Evolutionary conservation across 2,888 invertebrate species (phyloP).

Genomic region (Formica aserva): DNA sequence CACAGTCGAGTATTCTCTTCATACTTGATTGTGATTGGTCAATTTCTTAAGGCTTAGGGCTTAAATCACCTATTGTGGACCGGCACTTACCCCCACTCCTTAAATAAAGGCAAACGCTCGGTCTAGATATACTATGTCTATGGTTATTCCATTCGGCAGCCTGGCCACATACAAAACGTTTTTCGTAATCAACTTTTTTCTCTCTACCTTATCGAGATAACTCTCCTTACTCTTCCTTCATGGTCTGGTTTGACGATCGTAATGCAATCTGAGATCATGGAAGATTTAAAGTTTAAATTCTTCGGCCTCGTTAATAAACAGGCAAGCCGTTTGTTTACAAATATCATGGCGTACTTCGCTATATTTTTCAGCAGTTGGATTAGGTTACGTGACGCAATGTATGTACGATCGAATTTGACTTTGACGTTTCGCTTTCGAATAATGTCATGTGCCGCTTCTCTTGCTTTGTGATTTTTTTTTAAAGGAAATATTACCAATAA

Average conservation of each 20-base stretch:
- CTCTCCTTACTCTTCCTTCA: too few relatives aligned
- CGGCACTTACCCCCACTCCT: too few relatives aligned
- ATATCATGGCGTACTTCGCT: background rate
- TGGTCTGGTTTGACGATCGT: conserved; percentile 17
- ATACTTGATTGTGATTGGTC: too few relatives aligned
- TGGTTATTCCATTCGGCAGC: too few relatives aligned
- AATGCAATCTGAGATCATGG: conserved; percentile 79
- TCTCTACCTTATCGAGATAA: too few relatives aligned
- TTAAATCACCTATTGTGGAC: too few relatives aligned
- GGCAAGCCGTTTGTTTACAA: conserved; percentile 63
- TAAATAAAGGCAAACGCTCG: too few relatives aligned
- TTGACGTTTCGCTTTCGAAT: conserved; percentile 26
- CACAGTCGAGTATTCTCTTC: too few relatives aligned
- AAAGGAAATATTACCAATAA: background rate
- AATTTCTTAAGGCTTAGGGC: too few relatives aligned
- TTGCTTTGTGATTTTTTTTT: background rate
- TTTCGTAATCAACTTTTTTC: too few relatives aligned
- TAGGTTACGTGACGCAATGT: conserved; percentile 39
- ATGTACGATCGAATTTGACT: background rate
- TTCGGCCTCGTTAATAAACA: conserved; percentile 82
- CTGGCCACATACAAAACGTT: too few relatives aligned
- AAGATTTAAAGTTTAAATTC: conserved; percentile 82
- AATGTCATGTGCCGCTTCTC: background rate
- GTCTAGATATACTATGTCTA: too few relatives aligned
- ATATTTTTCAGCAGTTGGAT: background rate